Conservation (phyloP, 2,113 vertebrate species). For the Okapia johnstoni region DNA sequence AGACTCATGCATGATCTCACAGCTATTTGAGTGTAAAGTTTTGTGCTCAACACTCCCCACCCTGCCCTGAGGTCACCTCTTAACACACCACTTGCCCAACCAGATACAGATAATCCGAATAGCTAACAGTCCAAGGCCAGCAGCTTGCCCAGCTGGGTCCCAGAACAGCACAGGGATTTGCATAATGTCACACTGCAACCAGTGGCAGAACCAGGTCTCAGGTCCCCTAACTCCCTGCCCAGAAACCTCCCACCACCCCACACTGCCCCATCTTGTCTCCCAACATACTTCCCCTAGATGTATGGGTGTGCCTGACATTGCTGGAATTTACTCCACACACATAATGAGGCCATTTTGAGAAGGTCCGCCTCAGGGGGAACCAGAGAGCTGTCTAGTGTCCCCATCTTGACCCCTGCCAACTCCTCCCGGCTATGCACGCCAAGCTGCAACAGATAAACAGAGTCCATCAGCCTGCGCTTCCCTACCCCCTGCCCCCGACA, state of each 20-base stretch:
- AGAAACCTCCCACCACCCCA: not conserved
- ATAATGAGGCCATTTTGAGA: conserved; percentile 69
- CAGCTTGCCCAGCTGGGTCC: not conserved
- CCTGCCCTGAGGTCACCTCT: not conserved
- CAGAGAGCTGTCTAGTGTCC: conserved; percentile 67
- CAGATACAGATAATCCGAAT: not conserved
- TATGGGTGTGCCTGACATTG: conserved; percentile 75
- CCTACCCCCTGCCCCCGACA: not conserved
- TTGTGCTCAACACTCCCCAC: not conserved
- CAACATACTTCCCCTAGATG: not conserved
- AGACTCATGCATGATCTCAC: not conserved
- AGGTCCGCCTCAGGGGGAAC: conserved; percentile 64
- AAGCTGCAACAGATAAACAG: conserved; percentile 21
- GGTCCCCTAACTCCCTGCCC: not conserved
- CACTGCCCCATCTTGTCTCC: not conserved
- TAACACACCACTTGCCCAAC: no score
- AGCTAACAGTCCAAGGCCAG: not conserved
- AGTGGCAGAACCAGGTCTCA: not conserved
- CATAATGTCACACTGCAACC: not conserved
- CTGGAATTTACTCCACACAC: conserved; percentile 66
- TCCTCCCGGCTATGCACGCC: conserved; percentile 22
- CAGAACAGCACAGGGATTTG: not conserved
- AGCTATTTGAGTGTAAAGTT: not conserved
- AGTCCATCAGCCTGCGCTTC: not conserved
- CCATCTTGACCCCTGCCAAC: conserved; percentile 70